Base-by-base conservation (phyloP, 1,140 invertebrate species). In the Neuroterus valhalla region DNA sequence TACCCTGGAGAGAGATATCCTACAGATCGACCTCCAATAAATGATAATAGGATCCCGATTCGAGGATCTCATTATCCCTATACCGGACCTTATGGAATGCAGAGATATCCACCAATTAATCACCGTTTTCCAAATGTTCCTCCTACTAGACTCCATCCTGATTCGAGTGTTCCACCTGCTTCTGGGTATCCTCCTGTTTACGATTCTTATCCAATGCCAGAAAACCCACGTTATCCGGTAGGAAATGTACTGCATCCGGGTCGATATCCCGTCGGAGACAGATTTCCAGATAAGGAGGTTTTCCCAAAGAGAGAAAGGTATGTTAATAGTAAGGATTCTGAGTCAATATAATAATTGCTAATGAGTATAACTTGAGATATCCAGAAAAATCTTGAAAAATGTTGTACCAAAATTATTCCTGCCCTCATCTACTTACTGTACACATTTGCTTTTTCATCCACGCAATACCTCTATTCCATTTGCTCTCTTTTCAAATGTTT, bases 21-120 rank as follows among this genome's bases (percentile, higher is more conserved):
- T 19, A 10, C 5, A 50, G 90, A 86, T 79, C 88, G 72, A 26
- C 79, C 48, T 23, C 81, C 83, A 0, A 42, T 73, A 6, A 70
- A 69, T 82, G 87, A 79, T 8, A 89, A 90, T 42, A 82, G 83
- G 72, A 89, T 87, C 70, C 87, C 87, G 6, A 55, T 74, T 15
- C 14, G 74, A 21, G 82, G 81, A 67, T 66, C 79, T 45, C 66
- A 76, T 15, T 50, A 50, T 50, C 12, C 48, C 10, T 8, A 50
- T 10, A 50, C 17, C 8, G 48, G 21, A n/a, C 5, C 19, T 50
- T 11, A 50, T 17, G 21, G 48, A 2, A 6, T 50, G 21, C 85
- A 84, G 38, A 82, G 89, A 81, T 92, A 91, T 78, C 89, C 90
- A 23, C 78, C 81, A n/a, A 71, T 75, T 23, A 85, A 86, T 75